Conservation (phyloP, 2,888 invertebrate species). For the Itoplectis maculator region DNA sequence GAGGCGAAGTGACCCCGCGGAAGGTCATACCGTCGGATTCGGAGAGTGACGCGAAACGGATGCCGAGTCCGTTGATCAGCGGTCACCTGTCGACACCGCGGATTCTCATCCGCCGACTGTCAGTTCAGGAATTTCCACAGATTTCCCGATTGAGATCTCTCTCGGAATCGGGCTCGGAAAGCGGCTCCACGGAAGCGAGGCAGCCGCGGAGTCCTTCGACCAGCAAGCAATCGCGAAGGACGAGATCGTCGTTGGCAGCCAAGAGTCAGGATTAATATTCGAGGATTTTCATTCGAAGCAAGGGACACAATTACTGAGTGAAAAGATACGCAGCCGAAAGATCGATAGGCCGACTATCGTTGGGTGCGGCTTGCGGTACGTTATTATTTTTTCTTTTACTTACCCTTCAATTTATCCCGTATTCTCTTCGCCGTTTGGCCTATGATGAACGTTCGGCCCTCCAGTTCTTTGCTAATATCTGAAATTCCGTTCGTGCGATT, state of each 20-base stretch:
- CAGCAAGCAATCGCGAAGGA: too few relatives aligned
- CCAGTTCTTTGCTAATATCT: constrained; percentile 88
- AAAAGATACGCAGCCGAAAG: not conserved
- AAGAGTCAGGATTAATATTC: not conserved
- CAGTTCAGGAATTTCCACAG: not conserved
- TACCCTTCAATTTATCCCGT: constrained; percentile 86
- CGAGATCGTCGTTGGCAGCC: too few relatives aligned
- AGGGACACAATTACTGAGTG: not conserved
- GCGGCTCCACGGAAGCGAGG: too few relatives aligned
- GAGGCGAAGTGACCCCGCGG: not conserved
- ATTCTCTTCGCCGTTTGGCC: constrained; percentile 86
- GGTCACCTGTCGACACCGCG: not conserved
- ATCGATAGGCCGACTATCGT: not conserved
- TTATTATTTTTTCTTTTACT: constrained; percentile 58
- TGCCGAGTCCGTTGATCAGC: not conserved
- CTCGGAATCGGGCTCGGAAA: too few relatives aligned
- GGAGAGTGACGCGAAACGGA: not conserved
- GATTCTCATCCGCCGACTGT: not conserved
- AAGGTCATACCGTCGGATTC: not conserved
- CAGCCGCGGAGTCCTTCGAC: too few relatives aligned
- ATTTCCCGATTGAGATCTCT: too few relatives aligned
- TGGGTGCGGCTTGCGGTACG: not conserved
- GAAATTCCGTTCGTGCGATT: constrained; percentile 70
- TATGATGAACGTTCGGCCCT: constrained; percentile 86
- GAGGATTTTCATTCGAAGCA: not conserved